Evolutionary conservation across 2,888 invertebrate species (phyloP), one percentile per base, ranked within the genome.

Genomic region (Aphidius colemani): DNA sequence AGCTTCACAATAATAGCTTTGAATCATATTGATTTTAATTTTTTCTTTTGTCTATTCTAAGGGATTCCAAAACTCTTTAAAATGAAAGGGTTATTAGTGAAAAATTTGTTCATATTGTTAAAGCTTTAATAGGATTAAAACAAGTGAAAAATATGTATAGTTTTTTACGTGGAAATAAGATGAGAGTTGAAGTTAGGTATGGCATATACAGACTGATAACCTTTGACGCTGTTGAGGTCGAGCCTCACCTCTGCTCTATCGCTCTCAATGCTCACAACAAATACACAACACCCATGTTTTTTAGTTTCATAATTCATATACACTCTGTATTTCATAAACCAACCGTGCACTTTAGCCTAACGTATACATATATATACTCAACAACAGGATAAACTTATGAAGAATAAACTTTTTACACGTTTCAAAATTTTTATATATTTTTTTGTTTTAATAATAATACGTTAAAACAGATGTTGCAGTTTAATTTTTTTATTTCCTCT

Each of bases 121-220:
- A 18, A 18, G 13, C 2, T 30, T 30, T 30, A 30, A 30, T 30
- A 30, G 30, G 3, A 30, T 30, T 30, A 30, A 30, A 18, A 18
- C 13, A 18, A 18, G 0, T 18, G 30, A 30, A 30, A 39, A 9
- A 51, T 30, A 9, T 6, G 18, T 30, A 39, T 39, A 39, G 40
- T 10, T 30, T 61, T 60, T 46, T 69, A 65, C 43, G 45, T 30
- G 18, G 56, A 63, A 61, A 30, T 44, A 55, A 53, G 39, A 55
- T 11, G 55, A 46, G 53, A 72, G 72, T 73, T 73, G 70, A 73
- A 70, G 71, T 74, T 76, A 74, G 30, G 30, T 30, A 77, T 75
- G 77, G 77, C 77, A 75, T 69, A 67, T 72, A 72, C 74, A 73
- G 70, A 66, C 71, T 71, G 80, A 81, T 81, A 81, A 80, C 78